These are phyloP conservation scores for Gari tellinella DNA, from an alignment of 2,888 invertebrate species.

Conservation along the genomic window DNA sequence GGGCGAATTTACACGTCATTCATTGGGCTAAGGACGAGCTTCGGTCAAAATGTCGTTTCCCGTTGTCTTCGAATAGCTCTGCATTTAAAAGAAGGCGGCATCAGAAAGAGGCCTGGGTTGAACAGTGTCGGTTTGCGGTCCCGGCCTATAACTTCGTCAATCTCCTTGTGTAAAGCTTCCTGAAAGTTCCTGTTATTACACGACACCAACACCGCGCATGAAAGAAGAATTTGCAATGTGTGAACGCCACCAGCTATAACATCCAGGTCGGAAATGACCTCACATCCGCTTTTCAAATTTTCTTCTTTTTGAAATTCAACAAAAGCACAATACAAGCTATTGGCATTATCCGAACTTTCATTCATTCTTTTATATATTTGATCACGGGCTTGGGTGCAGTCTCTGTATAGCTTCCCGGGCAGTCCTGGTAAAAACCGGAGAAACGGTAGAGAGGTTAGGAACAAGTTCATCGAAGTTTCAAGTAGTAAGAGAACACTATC, in stretches of 20 bases:
- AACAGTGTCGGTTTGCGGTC: slow-evolving; percentile 29
- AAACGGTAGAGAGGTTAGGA: slow-evolving; percentile 21
- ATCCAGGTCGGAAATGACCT: slow-evolving; percentile 26
- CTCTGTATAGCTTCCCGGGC: too few relatives aligned
- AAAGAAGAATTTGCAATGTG: slow-evolving; percentile 48
- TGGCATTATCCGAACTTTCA: too few relatives aligned
- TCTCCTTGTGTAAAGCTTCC: slow-evolving; percentile 56
- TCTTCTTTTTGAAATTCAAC: slow-evolving; percentile 4
- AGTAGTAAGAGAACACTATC: slow-evolving; percentile 3
- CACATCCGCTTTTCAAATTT: slow-evolving; percentile 17
- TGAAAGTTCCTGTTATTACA: slow-evolving; percentile 60
- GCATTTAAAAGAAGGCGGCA: neutral
- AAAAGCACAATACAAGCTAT: slow-evolving; percentile 14
- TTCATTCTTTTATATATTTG: too few relatives aligned
- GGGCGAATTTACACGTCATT: too few relatives aligned
- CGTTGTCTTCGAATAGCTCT: too few relatives aligned
- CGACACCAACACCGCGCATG: slow-evolving; percentile 58
- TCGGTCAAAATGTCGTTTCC: too few relatives aligned
- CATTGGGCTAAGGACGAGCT: too few relatives aligned
- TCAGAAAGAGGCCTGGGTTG: slow-evolving; percentile 19
- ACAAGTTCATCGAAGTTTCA: slow-evolving; percentile 12
- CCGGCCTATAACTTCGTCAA: slow-evolving; percentile 52
- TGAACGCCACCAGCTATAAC: slow-evolving; percentile 14
- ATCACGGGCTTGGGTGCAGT: too few relatives aligned
- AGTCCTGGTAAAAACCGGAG: neutral